phyloP scores from a whole-genome alignment of 1,140 invertebrate genomes.

The Caenorhabditis remanei region DNA sequence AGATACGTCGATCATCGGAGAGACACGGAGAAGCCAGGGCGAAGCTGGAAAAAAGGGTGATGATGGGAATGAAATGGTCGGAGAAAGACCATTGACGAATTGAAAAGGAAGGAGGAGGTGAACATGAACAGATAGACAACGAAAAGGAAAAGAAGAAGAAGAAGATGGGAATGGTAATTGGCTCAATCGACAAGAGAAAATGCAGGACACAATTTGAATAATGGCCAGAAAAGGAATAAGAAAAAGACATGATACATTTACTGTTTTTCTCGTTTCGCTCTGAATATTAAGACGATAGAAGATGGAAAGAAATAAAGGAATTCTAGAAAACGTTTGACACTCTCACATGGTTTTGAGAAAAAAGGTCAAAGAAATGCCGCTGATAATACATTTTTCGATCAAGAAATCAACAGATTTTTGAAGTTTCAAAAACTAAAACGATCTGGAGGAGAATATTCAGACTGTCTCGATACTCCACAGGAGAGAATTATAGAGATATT shows the following conservation, averaged over 20 bases:
- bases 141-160: not conserved
- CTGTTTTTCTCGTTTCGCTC: not conserved
- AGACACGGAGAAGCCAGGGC: conserved; percentile 30
- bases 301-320: no score
- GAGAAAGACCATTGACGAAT: conserved; percentile 25
- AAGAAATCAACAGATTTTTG: no score
- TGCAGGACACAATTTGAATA: conserved; percentile 38
- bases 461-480: no score
- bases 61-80: not conserved
- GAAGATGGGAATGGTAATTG: conserved; percentile 17
- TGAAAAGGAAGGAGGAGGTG: not conserved
- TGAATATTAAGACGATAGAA: not conserved
- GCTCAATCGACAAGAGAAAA: conserved; percentile 39
- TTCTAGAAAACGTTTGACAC: no score
- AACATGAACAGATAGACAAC: conserved; percentile 19
- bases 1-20: conserved; percentile 39
- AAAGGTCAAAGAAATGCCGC: no score
- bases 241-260: not conserved
- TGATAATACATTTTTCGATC: no score
- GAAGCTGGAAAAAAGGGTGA: conserved; percentile 6
- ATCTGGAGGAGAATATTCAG: no score
- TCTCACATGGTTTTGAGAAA: no score
- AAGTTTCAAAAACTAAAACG: no score
- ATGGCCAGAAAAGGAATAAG: not conserved
- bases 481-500: no score